A percentile compares a stretch with the other conserved stretches of the same genome.
Evolutionary conservation across 2,113 vertebrate genomes (phyloP).

Genomic region (Daboia siamensis): DNA sequence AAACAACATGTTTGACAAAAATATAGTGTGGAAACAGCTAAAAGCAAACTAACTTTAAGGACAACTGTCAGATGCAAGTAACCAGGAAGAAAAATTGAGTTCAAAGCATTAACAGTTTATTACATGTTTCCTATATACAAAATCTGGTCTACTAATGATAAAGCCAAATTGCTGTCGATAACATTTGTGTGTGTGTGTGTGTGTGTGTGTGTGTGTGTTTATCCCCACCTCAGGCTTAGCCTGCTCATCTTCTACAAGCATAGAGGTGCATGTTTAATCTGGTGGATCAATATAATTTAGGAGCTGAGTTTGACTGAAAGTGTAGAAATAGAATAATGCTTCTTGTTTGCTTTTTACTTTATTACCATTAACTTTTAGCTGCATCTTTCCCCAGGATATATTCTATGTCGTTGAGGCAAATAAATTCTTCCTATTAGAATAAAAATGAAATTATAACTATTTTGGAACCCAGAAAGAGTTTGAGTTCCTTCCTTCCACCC

Average conservation of each 20-base stretch:
- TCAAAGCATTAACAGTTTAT: neutral
- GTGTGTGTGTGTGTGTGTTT: neutral
- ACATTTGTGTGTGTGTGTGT: too few relatives aligned
- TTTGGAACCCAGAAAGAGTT: neutral
- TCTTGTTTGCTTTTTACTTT: neutral
- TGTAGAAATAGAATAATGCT: neutral
- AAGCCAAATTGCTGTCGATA: neutral
- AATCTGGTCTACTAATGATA: too few relatives aligned
- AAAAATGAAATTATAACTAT: neutral
- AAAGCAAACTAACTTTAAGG: neutral
- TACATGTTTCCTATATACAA: neutral
- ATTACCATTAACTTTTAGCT: neutral
- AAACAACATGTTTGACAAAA: neutral
- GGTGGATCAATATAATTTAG: neutral
- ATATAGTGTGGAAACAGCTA: neutral
- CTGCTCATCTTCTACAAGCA: neutral
- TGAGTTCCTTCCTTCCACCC: neutral
- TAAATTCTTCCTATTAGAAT: neutral
- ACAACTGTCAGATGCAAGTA: neutral
- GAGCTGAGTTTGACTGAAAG: neutral
- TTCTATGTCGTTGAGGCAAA: neutral
- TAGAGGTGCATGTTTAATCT: neutral
- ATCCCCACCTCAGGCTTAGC: neutral
- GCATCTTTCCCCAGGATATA: neutral
- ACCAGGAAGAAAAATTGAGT: neutral